Conservation (phyloP, 2,797 vertebrate genomes). For the Parauchenoglanis punctatus region DNA sequence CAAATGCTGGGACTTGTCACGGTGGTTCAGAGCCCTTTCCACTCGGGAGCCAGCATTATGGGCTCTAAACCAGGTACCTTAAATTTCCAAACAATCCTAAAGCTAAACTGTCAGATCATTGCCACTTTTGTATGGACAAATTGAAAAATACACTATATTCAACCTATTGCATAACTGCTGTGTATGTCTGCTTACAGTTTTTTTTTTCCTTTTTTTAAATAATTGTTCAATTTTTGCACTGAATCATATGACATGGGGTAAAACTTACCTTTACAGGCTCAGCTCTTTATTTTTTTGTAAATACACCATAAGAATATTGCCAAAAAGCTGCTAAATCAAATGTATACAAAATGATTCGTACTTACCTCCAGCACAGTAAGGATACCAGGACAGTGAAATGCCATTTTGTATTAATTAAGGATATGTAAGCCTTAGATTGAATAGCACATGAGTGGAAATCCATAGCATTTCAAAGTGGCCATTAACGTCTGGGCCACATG, state of each 20-base stretch:
- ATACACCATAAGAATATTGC: constrained; percentile 22
- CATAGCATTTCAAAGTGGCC: not conserved
- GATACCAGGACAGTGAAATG: constrained; percentile 15
- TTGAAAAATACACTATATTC: not conserved
- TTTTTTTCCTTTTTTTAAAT: not conserved
- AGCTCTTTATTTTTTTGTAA: constrained; percentile 7
- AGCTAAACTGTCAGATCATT: constrained; percentile 9
- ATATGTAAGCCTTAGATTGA: not conserved
- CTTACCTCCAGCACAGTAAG: constrained; percentile 19
- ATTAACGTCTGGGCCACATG: not conserved
- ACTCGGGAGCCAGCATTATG: not conserved
- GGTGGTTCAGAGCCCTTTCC: not conserved
- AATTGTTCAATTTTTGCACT: constrained; percentile 31
- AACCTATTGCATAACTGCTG: constrained; percentile 29
- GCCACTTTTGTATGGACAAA: constrained; percentile 23
- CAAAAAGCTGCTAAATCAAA: constrained; percentile 47
- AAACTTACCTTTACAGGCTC: constrained; percentile 23
- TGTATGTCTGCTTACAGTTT: constrained; percentile 23
- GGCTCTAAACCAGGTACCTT: constrained; percentile 26
- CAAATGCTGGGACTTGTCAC: not conserved
- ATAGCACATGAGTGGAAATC: not conserved
- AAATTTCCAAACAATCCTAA: not conserved
- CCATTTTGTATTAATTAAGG: constrained; percentile 18
- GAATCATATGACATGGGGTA: constrained; percentile 34
- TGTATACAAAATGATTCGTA: constrained; percentile 29